Evolutionary conservation across 2,888 invertebrate species (phyloP), one percentile per base, ranked within the genome.

Genomic region (Omphaloscelis lunosa): DNA sequence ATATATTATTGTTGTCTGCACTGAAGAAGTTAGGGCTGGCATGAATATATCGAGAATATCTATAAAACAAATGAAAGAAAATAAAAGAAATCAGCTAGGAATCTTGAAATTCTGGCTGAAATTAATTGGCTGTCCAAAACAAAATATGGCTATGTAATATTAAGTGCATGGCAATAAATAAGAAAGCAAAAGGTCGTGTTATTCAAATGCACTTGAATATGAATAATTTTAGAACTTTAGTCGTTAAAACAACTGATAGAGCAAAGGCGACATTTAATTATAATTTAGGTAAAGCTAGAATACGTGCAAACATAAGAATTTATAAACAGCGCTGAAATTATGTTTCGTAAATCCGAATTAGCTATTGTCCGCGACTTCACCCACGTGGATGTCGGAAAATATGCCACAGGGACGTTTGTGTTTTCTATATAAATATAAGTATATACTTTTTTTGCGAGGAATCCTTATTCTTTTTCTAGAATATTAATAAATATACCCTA

Each of bases 1-100:
- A 89, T 89, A 84, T 85, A 89, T 88, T 88, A 87, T 84, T 87
- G 69, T 79, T 67, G 88, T 80, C 70, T 87, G 77, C 72, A 65
- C 59, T 70, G 67, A 65, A 80, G 61, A 82, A 84, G 72, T 80
- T 86, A 86, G 80, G 77, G 84, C 68, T 82, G 83, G 62, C 76
- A 75, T 68, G 82, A 70, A 83, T 83, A 77, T 69, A 82, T 80
- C 72, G 81, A 74, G 65, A 58, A 71, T 75, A 72, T 59, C 69
- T 77, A 71, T 51, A 66, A 77, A 77, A 85, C 29, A 70, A 85
- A 85, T 62, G 62, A 81, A 70, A 70, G 59, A 39, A 59, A 70
- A 75, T 39, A 70, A 74, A 77, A 66, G n/a, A 51, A 51, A 45
- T 41, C 2, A 56, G 12, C 29, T 15, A 51, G 5, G 20, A 48